These are phyloP conservation scores for Falco cherrug DNA, from an alignment of 2,797 vertebrate genomes.

Conservation along the genomic window DNA sequence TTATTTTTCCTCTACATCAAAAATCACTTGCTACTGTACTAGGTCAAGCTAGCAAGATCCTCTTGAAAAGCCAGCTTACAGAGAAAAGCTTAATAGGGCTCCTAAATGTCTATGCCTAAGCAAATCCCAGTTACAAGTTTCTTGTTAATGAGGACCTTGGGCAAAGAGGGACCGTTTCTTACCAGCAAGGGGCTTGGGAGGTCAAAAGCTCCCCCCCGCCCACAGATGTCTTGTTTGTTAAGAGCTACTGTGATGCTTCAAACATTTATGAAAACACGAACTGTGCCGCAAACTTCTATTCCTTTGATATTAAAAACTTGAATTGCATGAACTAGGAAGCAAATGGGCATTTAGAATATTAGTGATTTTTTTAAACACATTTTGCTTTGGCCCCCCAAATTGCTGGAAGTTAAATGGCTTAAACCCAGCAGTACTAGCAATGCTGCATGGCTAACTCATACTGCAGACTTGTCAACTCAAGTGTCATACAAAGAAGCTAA, in stretches of 20 bases:
- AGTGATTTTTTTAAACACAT: background rate
- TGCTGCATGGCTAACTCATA: background rate
- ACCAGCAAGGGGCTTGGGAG: background rate
- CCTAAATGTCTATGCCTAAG: background rate
- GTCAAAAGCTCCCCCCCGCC: background rate
- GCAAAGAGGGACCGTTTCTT: background rate
- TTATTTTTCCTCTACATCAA: background rate
- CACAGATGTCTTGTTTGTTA: background rate
- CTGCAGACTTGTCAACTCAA: background rate
- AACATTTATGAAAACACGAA: accelerated
- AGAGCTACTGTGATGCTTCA: background rate
- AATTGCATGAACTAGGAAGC: background rate
- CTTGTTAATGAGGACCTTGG: background rate
- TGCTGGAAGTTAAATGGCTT: background rate
- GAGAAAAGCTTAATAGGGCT: background rate
- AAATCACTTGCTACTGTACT: background rate
- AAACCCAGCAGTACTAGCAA: background rate
- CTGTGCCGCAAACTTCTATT: background rate
- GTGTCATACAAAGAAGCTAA: background rate
- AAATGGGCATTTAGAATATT: background rate
- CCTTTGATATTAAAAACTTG: background rate
- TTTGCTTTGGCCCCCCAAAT: background rate
- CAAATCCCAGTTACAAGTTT: background rate
- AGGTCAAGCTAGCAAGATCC: background rate
- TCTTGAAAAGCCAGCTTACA: background rate